Evolutionary conservation across 1,140 invertebrate species (phyloP), one percentile per base, ranked within the genome.

Genomic region (Ceratina japonica): DNA sequence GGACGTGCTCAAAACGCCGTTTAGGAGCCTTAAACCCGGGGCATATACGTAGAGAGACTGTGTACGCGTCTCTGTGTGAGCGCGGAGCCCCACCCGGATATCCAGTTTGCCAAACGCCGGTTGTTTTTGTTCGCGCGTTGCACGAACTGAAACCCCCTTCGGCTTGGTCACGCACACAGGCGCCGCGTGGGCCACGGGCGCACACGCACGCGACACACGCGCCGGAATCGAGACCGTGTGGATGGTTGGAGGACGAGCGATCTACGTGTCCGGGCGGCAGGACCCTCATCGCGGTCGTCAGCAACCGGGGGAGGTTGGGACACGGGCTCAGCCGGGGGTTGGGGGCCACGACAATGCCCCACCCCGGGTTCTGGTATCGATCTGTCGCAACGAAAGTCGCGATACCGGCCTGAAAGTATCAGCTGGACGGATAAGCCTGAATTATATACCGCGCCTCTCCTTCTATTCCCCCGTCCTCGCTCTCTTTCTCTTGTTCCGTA

Each of bases 311-410:
- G 63, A 75, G 78, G 61, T 79, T 66, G 78, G 82, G 75, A 83
- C 69, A 80, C 51, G 65, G 61, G 37, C 37, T 20, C 31, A 66
- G 49, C 78, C 56, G 62, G 71, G 58, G 82, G 65, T 63, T 56
- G 65, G 63, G 71, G 68, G 65, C 70, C 56, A 86, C 84, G 80
- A 86, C 83, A 82, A 85, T 86, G 84, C 84, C 83, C 84, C 84
- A 86, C 84, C 84, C 83, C 83, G 84, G 65, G 78, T 80, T 86
- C 84, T 82, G 75, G 72, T 87, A 87, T 87, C 86, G 86, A 87
- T 87, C 86, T 85, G 86, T 78, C 83, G 84, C 86, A 80, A 87
- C 84, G 86, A 87, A 87, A 87, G 86, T 86, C 79, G 86, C 86
- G 86, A 86, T 82, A 85, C 83, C 84, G 62, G 59, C 76, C 80